A percentile compares a stretch with the other conserved stretches of the same genome.
phyloP scores from a whole-genome alignment of 2,888 invertebrate species.

The Clistopyga incitator region DNA sequence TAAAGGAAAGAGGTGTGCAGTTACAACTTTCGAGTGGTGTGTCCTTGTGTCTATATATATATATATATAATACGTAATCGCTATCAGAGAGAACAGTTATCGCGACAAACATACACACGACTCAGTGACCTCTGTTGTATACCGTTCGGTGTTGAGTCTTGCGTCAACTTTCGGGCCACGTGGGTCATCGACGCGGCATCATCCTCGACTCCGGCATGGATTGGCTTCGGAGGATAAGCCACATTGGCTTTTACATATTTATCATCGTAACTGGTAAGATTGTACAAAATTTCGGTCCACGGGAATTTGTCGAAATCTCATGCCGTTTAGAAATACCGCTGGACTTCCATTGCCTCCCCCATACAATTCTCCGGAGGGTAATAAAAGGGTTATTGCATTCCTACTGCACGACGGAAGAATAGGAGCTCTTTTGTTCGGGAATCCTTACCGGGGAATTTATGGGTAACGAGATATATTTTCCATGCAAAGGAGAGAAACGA shows the following conservation, averaged over 20 bases:
- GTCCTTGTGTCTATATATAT: slow-evolving; percentile 36
- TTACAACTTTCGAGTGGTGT: slow-evolving; percentile 61
- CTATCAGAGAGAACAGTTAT: slow-evolving; percentile 4
- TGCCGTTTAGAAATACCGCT: not conserved
- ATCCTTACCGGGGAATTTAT: not conserved
- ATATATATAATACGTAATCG: not conserved
- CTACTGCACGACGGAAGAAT: not conserved
- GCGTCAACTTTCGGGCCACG: slow-evolving; percentile 24
- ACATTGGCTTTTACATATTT: slow-evolving; percentile 55
- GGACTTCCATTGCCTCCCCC: not conserved
- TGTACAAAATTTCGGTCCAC: no score
- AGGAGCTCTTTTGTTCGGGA: not conserved
- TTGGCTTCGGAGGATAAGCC: slow-evolving; percentile 52
- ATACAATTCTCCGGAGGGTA: not conserved
- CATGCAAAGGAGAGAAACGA: no score
- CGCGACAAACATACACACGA: not conserved
- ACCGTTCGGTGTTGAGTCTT: slow-evolving; percentile 14
- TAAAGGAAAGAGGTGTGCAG: slow-evolving; percentile 38
- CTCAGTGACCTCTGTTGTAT: no score
- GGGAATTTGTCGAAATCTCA: not conserved
- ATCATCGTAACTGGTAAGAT: slow-evolving; percentile 58
- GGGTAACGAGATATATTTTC: slow-evolving; percentile 1
- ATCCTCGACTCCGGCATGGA: slow-evolving; percentile 57
- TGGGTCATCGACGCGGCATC: slow-evolving; percentile 32
- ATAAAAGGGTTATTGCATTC: slow-evolving; percentile 1